phyloP scores from a whole-genome alignment of 2,888 invertebrate species.

The Watsonalla cultraria region DNA sequence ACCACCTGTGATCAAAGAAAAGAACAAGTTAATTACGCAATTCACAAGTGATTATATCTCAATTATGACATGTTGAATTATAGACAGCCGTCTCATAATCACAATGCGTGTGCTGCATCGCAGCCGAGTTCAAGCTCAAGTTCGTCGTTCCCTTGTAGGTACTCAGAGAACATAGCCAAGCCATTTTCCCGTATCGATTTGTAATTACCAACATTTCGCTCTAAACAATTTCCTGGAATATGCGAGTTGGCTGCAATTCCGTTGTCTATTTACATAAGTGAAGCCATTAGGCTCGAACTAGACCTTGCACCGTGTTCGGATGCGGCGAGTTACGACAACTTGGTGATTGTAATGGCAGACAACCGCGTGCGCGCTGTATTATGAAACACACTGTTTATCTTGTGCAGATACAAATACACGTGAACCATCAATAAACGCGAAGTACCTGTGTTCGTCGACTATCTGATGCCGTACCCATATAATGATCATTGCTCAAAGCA shows the following conservation, averaged over 20 bases:
- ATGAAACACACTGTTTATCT: conserved; percentile 37
- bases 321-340: conserved; percentile 33
- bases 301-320: conserved; percentile 23
- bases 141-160: conserved; percentile 34
- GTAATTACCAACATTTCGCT: conserved; percentile 45
- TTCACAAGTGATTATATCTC: conserved; percentile 51
- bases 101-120: conserved; percentile 28
- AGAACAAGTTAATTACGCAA: conserved; percentile 55
- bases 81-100: conserved; percentile 47
- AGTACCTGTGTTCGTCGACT: background rate
- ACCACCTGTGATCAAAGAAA: conserved; percentile 62
- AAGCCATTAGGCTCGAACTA: conserved; percentile 33
- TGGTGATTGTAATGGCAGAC: conserved; percentile 37
- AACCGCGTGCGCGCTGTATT: conserved; percentile 28
- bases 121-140: conserved; percentile 28
- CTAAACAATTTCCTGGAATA: conserved; percentile 37
- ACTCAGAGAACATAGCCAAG: conserved; percentile 23
- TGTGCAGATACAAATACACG: conserved; percentile 13
- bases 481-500: too few species aligned
- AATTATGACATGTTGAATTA: conserved; percentile 57
- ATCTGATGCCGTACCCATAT: too few species aligned
- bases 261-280: conserved; percentile 36
- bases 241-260: conserved; percentile 26
- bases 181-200: conserved; percentile 37
- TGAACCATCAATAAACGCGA: background rate